Percentiles rank a stretch among this genome's conserved stretches.
Evolutionary conservation across 1,140 invertebrate species (phyloP).

Genomic region (Patella vulgata): DNA sequence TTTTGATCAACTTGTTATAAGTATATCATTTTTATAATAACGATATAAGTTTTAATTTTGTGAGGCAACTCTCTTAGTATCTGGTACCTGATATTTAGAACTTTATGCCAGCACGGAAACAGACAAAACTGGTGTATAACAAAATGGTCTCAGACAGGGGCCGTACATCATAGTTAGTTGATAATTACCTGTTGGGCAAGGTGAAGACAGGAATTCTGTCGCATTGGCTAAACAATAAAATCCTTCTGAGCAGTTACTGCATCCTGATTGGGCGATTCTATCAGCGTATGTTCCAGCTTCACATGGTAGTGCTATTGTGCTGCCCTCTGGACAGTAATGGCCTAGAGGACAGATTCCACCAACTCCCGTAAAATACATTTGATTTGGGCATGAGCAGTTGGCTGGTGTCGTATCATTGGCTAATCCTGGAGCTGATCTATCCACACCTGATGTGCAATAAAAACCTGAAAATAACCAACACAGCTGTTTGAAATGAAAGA

Average conservation of each 20-base stretch:
- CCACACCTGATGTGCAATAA: conserved; percentile 60
- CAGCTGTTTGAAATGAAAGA: neutral
- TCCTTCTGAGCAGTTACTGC: conserved; percentile 50
- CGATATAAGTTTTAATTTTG: too few relatives aligned
- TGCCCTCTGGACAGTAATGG: conserved; percentile 56
- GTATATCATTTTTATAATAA: too few relatives aligned
- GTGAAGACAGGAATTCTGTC: conserved; percentile 34
- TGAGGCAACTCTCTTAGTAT: too few relatives aligned
- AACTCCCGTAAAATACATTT: conserved; percentile 47
- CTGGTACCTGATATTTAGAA: too few relatives aligned
- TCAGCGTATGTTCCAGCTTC: conserved; percentile 54
- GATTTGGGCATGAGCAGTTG: conserved; percentile 49
- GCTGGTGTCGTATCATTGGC: conserved; percentile 37
- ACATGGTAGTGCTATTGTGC: conserved; percentile 43
- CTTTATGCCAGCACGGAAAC: too few relatives aligned
- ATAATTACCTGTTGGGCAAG: conserved; percentile 53
- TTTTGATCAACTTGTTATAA: too few relatives aligned
- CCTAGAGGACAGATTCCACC: conserved; percentile 60
- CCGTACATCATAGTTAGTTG: too few relatives aligned
- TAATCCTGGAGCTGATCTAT: conserved; percentile 48
- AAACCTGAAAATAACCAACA: conserved; percentile 41
- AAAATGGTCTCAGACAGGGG: too few relatives aligned
- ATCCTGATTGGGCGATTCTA: conserved; percentile 40
- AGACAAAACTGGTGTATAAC: too few relatives aligned
- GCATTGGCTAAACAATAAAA: conserved; percentile 55